Base-by-base conservation (phyloP, 1,140 invertebrate genomes). In the Rhyzopertha dominica region DNA sequence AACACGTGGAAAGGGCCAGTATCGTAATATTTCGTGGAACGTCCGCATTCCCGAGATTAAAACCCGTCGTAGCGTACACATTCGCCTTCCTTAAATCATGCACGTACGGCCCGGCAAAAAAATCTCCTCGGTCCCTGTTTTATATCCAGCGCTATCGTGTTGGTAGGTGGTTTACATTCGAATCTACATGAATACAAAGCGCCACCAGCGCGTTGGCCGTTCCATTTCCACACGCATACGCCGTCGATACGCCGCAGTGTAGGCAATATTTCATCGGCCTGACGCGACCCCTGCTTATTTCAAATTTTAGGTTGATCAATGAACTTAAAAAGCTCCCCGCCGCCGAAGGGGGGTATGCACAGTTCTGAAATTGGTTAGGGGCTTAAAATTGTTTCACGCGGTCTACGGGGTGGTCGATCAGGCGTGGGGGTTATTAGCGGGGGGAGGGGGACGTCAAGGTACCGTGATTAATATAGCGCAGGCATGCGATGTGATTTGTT, bases 401-500 rank as follows among this genome's bases (percentile, higher is more conserved):
- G 50, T 13, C 38, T 25, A 47, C 38, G 47, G 43, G 53, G 51
- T 46, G 44, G 48, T 49, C 47, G 49, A 47, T 48, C 49, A 51
- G 47, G 42, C 37, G 32, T 35, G 28, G 50, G 49, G 47, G 45
- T 39, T 48, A 49, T 49, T 53, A 47, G 37, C 20, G 46, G 51
- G 43, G 44, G 41, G 29, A 37, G 44, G 50, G 50, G 53, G 50
- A 39, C 45, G 53, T 58, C 53, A 54, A 57, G 58, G 48, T 53
- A 38, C 43, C 50, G 55, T 58, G 58, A 60, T 60, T 60, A 60
- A 60, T 60, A 60, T 52, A 54, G 39, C 47, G 39, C 34, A 38
- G 43, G 51, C 58, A 60, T 60, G 58, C 58, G 51, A 60, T 56
- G 55, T 49, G 53, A 56, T 60, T 56, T 56, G 51, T 51, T 37